Evolutionary conservation across 1,140 invertebrate genomes (phyloP).

Genomic region (Diachasmimorpha longicaudata): DNA sequence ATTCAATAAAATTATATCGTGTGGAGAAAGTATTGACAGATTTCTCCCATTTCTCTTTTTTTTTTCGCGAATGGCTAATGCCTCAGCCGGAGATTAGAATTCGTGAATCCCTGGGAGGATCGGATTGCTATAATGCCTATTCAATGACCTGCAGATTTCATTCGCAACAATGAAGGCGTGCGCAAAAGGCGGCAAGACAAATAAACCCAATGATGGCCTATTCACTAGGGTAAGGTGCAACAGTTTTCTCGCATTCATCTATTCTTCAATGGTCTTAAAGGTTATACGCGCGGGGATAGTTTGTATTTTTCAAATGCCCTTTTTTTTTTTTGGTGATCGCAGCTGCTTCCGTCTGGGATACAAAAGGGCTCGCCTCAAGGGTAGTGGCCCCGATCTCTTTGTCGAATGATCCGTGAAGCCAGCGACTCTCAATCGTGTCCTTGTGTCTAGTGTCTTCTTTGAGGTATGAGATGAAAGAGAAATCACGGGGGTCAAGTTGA

Average conservation of each 20-base stretch:
- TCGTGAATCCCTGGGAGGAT: background rate
- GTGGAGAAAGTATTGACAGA: background rate
- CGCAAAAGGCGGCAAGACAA: background rate
- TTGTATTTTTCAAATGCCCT: conserved; percentile 24
- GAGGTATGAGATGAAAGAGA: background rate
- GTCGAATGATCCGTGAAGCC: conserved; percentile 26
- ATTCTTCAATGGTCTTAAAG: background rate
- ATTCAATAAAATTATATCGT: no score
- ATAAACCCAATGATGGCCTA: conserved; percentile 9
- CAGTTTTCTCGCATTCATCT: conserved; percentile 16
- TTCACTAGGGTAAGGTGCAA: conserved; percentile 24
- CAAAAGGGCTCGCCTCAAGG: conserved; percentile 27
- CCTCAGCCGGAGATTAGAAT: background rate
- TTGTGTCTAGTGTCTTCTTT: background rate
- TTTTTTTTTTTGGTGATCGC: conserved; percentile 17
- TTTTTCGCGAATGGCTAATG: background rate
- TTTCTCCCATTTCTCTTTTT: background rate
- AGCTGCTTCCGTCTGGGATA: conserved; percentile 24
- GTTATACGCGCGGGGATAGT: conserved; percentile 19
- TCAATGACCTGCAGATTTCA: conserved; percentile 12
- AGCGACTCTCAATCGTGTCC: conserved; percentile 26
- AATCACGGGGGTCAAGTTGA: background rate
- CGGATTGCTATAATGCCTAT: conserved; percentile 1
- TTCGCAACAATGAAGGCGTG: background rate
- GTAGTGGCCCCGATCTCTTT: conserved; percentile 24